Evolutionary conservation across 2,797 vertebrate genomes (phyloP).

Genomic region (Tamandua tetradactyla): DNA sequence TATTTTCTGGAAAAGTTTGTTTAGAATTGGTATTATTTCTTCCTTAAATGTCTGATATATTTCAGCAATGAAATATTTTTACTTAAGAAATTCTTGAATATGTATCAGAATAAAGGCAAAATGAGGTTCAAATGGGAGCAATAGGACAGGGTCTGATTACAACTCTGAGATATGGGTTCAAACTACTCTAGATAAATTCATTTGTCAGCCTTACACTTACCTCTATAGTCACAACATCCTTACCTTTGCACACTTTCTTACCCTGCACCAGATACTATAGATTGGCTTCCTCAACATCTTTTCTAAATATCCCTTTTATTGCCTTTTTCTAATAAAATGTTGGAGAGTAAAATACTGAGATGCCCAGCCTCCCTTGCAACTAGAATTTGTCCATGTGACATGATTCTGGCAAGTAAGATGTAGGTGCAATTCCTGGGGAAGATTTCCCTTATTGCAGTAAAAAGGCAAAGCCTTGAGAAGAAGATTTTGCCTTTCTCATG

Average conservation of each 20-base stretch:
- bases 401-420: not conserved
- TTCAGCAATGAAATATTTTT: not conserved
- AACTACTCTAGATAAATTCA: not conserved
- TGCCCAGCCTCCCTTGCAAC: not conserved
- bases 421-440: not conserved
- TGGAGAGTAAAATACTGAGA: constrained; percentile 26
- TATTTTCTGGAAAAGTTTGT: not conserved
- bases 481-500: not conserved
- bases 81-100: not conserved
- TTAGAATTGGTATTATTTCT: not conserved
- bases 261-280: not conserved
- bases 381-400: not conserved
- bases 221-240: not conserved
- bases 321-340: not conserved
- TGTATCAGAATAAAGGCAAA: constrained; percentile 32
- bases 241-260: not conserved
- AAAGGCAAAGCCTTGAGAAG: not conserved
- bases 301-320: not conserved
- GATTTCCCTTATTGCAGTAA: not conserved
- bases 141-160: not conserved
- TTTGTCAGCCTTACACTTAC: not conserved
- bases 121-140: not conserved
- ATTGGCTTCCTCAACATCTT: not conserved
- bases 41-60: constrained; percentile 19
- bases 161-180: not conserved